Percentiles rank a stretch among this genome's conserved stretches.
Conservation (phyloP, 2,888 invertebrate genomes). For the Patella pellucida region DNA sequence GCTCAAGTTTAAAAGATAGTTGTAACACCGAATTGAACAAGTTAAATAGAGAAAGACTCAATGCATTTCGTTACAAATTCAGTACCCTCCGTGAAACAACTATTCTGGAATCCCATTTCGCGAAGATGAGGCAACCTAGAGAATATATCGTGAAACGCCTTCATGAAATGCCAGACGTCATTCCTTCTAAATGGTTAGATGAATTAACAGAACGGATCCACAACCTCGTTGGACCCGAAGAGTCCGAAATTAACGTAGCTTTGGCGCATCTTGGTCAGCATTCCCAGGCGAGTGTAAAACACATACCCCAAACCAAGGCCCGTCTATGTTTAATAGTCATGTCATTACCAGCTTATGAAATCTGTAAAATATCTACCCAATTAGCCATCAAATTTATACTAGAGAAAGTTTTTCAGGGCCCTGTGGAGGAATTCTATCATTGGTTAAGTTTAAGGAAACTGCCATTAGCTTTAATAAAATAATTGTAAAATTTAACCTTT, state of each 20-base stretch:
- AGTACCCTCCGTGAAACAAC: constrained; percentile 35
- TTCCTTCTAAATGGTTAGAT: constrained; percentile 40
- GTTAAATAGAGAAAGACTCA: constrained; percentile 45
- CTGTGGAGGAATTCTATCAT: constrained; percentile 41
- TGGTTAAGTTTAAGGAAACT: constrained; percentile 50
- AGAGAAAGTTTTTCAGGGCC: constrained; percentile 45
- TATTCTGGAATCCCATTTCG: constrained; percentile 38
- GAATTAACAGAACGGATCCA: constrained; percentile 40
- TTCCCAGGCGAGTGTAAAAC: constrained; percentile 47
- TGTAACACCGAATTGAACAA: constrained; percentile 42
- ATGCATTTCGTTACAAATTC: constrained; percentile 42
- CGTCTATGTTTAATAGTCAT: constrained; percentile 54
- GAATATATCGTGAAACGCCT: constrained; percentile 11
- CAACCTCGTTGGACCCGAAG: constrained; percentile 24
- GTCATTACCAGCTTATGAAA: constrained; percentile 56
- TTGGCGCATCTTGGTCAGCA: constrained; percentile 41
- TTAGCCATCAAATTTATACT: constrained; percentile 51
- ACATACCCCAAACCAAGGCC: constrained; percentile 44
- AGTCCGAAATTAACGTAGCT: constrained; percentile 33
- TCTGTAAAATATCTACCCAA: constrained; percentile 48
- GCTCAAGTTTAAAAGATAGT: constrained; percentile 29
- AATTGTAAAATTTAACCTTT: not conserved
- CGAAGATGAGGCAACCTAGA: constrained; percentile 31
- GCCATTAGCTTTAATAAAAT: constrained; percentile 37
- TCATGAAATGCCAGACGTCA: constrained; percentile 1